Base-by-base conservation (phyloP, 2,888 invertebrate species). In the Leptinotarsa juncta region DNA sequence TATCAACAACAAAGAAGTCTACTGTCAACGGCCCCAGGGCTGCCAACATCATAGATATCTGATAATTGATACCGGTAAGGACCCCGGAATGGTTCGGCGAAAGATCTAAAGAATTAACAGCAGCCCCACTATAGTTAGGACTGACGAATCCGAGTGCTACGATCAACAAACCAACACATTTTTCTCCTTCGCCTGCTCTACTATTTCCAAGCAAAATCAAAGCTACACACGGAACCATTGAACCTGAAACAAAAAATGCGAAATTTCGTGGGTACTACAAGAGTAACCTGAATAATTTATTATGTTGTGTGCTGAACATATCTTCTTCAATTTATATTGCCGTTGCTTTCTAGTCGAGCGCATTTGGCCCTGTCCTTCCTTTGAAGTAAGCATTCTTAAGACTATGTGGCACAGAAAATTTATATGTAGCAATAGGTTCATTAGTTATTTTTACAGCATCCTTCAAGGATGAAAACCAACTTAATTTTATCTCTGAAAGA, bases 71-170 rank as follows among this genome's bases (percentile, higher is more conserved):
- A 10, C 96, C 95, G 94, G 96, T 95, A 80, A 96, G 87, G 0
- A 93, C 92, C 50, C 95, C 95, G 4, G 95, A 94, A 85, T 93
- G 94, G 86, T 94, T 94, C 0, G 96, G 95, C 5, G 96, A 93
- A 69, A 96, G 88, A 88, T 96, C 96, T 79, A 96, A 94, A 84
- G 95, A 95, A 79, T 95, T 95, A 23, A 92, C 90, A 90, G 92
- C 90, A 84, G 92, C 94, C 3, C 95, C 95, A 67, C 93, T 91
- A 80, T 93, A 94, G 70, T 93, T 91, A 3, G 93, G 92, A 0
- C 94, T 92, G 81, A 94, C 95, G 3, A 94, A 89, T 0, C 94
- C 93, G 0, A 95, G 93, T 0, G 95, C 93, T 42, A 93, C 81
- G 0, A 93, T 91, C 0, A 95, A 88, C 48, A 95, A 87, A 0